Evolutionary conservation across 2,113 vertebrate genomes (phyloP).

Genomic region (Theristicus caerulescens): DNA sequence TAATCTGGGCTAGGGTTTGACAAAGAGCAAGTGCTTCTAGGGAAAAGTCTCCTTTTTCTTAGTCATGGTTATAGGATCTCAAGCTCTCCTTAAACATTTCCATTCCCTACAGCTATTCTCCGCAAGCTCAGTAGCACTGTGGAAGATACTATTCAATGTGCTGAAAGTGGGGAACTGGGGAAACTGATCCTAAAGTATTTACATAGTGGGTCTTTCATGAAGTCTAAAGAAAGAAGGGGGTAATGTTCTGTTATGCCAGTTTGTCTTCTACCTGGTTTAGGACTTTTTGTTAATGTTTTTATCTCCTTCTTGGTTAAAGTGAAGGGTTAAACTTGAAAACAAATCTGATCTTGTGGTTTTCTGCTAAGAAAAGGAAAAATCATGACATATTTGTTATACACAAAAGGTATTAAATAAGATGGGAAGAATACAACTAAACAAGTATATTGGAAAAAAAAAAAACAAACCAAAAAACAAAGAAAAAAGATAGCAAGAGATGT

Average conservation of each 20-base stretch:
- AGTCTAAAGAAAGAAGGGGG: not conserved
- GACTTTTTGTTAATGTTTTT: not conserved
- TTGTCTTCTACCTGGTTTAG: not conserved
- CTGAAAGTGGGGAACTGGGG: not conserved
- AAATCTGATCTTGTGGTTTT: not conserved
- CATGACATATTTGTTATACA: not conserved
- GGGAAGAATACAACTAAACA: not conserved
- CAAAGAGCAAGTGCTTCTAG: not conserved
- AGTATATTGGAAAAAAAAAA: not conserved
- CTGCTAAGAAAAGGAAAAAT: not conserved
- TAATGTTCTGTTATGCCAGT: not conserved
- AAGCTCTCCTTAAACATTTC: not conserved
- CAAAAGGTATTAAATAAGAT: not conserved
- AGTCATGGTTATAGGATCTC: not conserved
- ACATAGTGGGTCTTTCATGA: not conserved
- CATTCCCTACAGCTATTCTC: not conserved
- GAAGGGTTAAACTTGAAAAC: not conserved
- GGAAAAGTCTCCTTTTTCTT: not conserved
- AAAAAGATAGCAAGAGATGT: not conserved
- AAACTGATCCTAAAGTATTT: not conserved
- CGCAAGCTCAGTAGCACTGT: not conserved
- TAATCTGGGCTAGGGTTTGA: not conserved
- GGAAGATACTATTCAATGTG: not conserved
- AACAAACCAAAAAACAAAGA: not conserved
- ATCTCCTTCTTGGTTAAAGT: not conserved